Evolutionary conservation across 2,888 invertebrate genomes (phyloP).

Genomic region (Philaethria dido): DNA sequence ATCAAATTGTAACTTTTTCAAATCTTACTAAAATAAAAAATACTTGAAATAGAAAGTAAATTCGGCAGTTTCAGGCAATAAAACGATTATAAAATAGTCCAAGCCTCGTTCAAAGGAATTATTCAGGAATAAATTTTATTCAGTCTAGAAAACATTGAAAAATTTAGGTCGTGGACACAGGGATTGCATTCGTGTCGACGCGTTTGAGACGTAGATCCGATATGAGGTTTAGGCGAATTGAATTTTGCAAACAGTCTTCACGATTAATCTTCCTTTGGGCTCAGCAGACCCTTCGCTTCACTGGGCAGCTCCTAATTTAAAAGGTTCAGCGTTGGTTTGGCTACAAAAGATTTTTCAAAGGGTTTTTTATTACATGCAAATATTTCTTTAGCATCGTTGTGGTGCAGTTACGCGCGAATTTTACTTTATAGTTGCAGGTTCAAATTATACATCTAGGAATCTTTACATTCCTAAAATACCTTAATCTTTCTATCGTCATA

Average conservation of each 20-base stretch:
- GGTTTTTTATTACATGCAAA: conserved; percentile 3
- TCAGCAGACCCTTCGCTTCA: conserved; percentile 30
- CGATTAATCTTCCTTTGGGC: conserved; percentile 41
- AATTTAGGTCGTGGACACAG: conserved; percentile 34
- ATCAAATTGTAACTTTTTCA: too few species aligned
- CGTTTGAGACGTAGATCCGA: conserved; percentile 68
- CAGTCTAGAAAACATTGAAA: conserved; percentile 31
- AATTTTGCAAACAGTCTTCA: conserved; percentile 63
- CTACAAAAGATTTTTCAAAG: conserved; percentile 24
- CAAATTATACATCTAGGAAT: neutral
- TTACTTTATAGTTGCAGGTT: neutral
- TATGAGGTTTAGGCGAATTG: conserved; percentile 68
- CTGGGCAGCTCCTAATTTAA: conserved; percentile 28
- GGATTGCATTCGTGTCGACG: conserved; percentile 34
- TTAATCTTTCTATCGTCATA: neutral
- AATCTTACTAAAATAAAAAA: too few species aligned
- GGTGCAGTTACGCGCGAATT: neutral
- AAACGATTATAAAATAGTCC: neutral
- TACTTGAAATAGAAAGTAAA: neutral
- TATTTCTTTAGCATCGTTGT: neutral
- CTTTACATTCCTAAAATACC: neutral
- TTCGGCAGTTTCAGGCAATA: neutral
- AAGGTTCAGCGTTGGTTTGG: conserved; percentile 18
- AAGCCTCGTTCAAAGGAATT: neutral
- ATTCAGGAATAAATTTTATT: conserved; percentile 3